Evolutionary conservation across 1,140 invertebrate genomes (phyloP), one percentile per base, ranked within the genome.

Genomic region (Copidosoma floridanum): DNA sequence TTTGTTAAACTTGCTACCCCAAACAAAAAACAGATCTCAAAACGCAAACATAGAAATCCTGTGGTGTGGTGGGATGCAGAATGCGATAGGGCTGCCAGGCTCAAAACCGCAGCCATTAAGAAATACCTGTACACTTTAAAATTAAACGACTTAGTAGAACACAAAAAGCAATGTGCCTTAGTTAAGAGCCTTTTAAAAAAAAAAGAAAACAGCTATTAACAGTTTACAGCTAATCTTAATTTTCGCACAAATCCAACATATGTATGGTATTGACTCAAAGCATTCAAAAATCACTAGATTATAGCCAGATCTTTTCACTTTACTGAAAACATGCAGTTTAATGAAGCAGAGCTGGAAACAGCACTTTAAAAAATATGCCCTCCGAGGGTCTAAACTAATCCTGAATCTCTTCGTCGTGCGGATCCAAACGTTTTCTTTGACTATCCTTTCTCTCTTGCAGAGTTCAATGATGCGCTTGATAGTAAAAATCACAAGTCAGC

Each of bases 111-210:
- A 0, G 23, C 21, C 10, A 58, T 14, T 16, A 63, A 59, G 26
- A 61, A 61, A 54, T 66, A 61, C 61, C 20, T 57, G 47, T 44
- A 27, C 20, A 24, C 61, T 18, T 12, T 26, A 4, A 43, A 40
- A 8, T 7, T 55, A 8, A 2, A 35, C 0, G 61, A 64, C 10
- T 24, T 53, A 0, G 61, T 66, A 5, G 18, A 54, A 35, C 63
- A 63, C 29, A 66, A 66, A 11, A 57, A 41, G 52, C 14, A 12
- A 4, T 1, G 1, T 0, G 52, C 57, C 0, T 2, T 43, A 29
- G 41, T 35, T 1, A 66, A 50, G 35, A 60, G 60, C 43, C 18
- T 21, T 3, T 63, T 54, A 8, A 66, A 66, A 54, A 20, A 63
- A 18, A 51, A 32, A 48, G 61, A 38, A 47, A 14, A 27, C 3